Conservation (phyloP, 2,888 invertebrate species). For the Halocaridina rubra region DNA sequence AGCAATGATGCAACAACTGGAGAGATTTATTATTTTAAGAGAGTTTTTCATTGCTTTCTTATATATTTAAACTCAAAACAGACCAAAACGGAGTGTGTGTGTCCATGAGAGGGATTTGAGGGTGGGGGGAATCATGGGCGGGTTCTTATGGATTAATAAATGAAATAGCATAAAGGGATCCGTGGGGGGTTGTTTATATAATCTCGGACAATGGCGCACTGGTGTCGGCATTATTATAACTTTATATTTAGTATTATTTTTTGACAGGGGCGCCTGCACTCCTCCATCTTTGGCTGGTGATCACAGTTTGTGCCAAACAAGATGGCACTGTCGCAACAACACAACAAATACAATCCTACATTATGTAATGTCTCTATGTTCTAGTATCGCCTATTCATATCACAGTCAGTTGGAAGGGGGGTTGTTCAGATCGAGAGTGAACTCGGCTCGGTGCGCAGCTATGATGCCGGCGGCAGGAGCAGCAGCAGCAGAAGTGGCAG, state of each 20-base stretch:
- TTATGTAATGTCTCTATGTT: constrained; percentile 55
- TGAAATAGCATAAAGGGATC: too few relatives aligned
- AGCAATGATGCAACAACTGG: constrained; percentile 57
- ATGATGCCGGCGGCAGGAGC: constrained; percentile 19
- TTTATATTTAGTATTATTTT: too few relatives aligned
- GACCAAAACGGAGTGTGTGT: constrained; percentile 59
- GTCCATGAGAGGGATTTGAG: constrained; percentile 39
- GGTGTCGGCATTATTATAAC: constrained; percentile 36
- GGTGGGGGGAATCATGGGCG: too few relatives aligned
- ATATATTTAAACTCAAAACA: constrained; percentile 35
- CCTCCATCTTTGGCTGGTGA: constrained; percentile 63
- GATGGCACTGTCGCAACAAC: constrained; percentile 57
- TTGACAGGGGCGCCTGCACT: constrained; percentile 49
- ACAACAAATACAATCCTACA: constrained; percentile 61
- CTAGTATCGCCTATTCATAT: constrained; percentile 64
- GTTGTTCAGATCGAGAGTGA: constrained; percentile 62
- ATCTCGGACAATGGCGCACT: constrained; percentile 46
- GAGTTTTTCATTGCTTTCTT: constrained; percentile 51
- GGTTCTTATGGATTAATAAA: too few relatives aligned
- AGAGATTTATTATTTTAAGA: too few relatives aligned
- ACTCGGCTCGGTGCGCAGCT: constrained; percentile 57
- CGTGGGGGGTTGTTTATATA: too few relatives aligned
- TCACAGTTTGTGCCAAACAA: constrained; percentile 53
- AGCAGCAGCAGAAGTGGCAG: constrained; percentile 26
- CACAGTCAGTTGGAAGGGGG: constrained; percentile 64